These are phyloP conservation scores for Oriolus oriolus DNA, from an alignment of 2,113 vertebrate genomes.

Conservation along the genomic window DNA sequence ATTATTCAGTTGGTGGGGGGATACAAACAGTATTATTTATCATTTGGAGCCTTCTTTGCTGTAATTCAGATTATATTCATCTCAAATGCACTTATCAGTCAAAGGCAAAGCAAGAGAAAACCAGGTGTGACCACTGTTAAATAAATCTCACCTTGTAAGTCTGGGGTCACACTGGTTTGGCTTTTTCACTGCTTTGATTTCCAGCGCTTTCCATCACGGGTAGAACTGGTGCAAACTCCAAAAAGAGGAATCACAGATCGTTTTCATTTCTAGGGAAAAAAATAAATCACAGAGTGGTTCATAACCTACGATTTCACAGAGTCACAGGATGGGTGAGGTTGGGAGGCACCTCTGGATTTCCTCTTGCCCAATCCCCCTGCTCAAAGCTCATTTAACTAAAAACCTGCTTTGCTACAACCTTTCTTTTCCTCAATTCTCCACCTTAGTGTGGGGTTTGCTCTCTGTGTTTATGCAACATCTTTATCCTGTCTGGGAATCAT, in stretches of 20 bases:
- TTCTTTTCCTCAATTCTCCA: background rate
- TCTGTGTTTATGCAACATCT: background rate
- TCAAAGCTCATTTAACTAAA: background rate
- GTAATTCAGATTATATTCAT: background rate
- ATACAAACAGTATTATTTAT: background rate
- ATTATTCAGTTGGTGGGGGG: background rate
- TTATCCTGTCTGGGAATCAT: background rate
- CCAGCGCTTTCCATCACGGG: background rate
- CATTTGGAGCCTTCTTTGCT: background rate
- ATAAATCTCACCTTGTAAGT: background rate
- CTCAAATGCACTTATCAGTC: background rate
- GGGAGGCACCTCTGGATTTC: background rate
- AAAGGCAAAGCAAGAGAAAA: background rate
- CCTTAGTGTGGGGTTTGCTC: background rate
- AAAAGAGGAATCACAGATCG: background rate
- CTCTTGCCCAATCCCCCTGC: no score
- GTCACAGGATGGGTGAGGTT: background rate
- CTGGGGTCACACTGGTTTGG: background rate
- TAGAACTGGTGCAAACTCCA: background rate
- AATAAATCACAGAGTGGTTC: background rate
- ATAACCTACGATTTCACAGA: background rate
- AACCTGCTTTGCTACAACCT: background rate
- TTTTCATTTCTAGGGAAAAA: background rate
- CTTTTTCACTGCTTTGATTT: background rate
- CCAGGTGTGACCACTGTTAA: fast-evolving